Evolutionary conservation across 2,797 vertebrate species (phyloP).

Genomic region (Pipistrellus pygmaeus): DNA sequence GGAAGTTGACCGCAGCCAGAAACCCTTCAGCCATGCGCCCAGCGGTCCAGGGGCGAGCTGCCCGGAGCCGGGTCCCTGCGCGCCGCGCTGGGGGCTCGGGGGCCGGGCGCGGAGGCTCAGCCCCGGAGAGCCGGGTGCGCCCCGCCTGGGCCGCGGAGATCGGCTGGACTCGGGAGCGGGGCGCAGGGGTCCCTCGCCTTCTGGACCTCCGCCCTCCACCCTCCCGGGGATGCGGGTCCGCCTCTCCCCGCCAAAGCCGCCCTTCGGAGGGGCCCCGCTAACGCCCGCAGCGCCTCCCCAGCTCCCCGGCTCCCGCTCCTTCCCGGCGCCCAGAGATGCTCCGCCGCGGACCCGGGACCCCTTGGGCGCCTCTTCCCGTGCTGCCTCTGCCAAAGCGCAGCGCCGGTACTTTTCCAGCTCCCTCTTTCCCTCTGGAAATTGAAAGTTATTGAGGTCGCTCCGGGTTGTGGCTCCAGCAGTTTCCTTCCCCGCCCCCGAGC

Average conservation of each 20-base stretch:
- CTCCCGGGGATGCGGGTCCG: background rate
- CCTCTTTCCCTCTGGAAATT: constrained; percentile 82
- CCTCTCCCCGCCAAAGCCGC: background rate
- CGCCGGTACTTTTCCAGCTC: constrained; percentile 85
- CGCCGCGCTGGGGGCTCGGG: background rate
- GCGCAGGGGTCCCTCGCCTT: background rate
- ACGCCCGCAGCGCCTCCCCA: background rate
- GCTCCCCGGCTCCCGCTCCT: background rate
- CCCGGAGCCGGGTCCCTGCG: background rate
- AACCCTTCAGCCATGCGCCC: background rate
- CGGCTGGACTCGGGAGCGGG: background rate
- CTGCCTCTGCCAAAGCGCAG: constrained; percentile 74
- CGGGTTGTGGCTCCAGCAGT: constrained; percentile 81
- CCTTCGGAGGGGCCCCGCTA: background rate
- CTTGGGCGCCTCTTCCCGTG: constrained; percentile 79
- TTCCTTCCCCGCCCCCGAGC: constrained; percentile 79
- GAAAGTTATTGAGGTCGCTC: constrained; percentile 85
- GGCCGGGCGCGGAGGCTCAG: background rate
- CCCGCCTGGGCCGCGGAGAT: background rate
- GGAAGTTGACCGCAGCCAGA: background rate
- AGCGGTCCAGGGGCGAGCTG: background rate
- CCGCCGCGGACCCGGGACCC: constrained; percentile 75
- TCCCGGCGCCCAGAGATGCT: constrained; percentile 70
- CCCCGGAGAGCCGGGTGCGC: background rate
- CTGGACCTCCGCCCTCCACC: background rate